Conservation (phyloP, 1,140 invertebrate species). For the Eueides isabella region DNA sequence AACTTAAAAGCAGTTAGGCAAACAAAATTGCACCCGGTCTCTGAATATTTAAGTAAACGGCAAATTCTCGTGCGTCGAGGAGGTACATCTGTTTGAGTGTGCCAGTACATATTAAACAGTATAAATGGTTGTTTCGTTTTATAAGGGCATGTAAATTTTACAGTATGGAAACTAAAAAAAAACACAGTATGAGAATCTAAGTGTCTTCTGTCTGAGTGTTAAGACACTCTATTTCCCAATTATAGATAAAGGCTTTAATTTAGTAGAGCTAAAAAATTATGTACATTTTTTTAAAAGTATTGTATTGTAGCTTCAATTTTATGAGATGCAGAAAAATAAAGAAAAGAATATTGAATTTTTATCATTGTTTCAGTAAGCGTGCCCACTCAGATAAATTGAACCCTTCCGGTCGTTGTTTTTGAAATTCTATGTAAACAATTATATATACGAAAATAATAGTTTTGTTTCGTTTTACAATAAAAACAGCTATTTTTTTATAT, state of each 20-base stretch:
- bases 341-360: neutral
- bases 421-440: neutral
- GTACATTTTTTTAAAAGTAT: too few relatives aligned
- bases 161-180: neutral
- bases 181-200: too few relatives aligned
- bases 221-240: too few relatives aligned
- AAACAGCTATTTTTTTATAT: neutral
- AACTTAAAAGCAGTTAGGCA: slow-evolving; percentile 2
- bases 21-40: slow-evolving; percentile 10
- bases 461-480: too few relatives aligned
- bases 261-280: too few relatives aligned
- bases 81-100: neutral
- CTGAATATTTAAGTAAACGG: slow-evolving; percentile 5
- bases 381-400: slow-evolving; percentile 5
- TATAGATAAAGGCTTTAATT: too few relatives aligned
- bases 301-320: neutral
- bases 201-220: too few relatives aligned
- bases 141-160: neutral
- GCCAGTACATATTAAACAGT: neutral
- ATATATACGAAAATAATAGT: too few relatives aligned
- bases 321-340: neutral
- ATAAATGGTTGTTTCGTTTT: neutral
- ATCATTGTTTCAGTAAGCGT: neutral
- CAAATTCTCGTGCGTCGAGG: neutral
- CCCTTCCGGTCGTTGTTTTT: slow-evolving; percentile 1